phyloP scores from a whole-genome alignment of 2,113 vertebrate genomes.

The Gymnobelideus leadbeateri region DNA sequence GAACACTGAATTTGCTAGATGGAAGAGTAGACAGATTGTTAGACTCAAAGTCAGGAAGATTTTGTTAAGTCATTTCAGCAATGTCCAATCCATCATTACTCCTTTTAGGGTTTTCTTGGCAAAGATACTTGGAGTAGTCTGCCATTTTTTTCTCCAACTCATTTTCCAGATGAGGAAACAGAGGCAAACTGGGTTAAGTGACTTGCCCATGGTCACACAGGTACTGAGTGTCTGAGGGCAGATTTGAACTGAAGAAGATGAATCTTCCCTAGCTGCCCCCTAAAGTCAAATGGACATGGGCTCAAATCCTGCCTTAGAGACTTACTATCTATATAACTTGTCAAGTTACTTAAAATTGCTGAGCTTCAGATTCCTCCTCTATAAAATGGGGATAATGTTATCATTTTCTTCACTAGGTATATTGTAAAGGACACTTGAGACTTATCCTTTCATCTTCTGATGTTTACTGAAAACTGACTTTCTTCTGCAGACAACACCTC shows the following conservation, averaged over 20 bases:
- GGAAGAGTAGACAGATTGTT: not conserved
- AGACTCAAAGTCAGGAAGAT: not conserved
- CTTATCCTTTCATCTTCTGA: not conserved
- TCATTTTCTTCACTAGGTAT: not conserved
- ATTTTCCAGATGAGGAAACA: not conserved
- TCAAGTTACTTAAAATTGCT: not conserved
- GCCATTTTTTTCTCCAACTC: not conserved
- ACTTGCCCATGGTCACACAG: not conserved
- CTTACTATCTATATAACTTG: not conserved
- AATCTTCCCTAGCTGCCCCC: not conserved
- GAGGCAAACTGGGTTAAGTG: not conserved
- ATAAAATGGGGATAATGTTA: not conserved
- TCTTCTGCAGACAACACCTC: not conserved
- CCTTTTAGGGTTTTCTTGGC: not conserved
- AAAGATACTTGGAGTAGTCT: not conserved
- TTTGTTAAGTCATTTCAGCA: not conserved
- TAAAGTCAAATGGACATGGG: not conserved
- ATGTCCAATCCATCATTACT: not conserved
- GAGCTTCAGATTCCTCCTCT: not conserved
- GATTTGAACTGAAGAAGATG: not conserved
- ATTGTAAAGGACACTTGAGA: not conserved
- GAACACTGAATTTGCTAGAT: not conserved
- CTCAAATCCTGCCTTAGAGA: not conserved
- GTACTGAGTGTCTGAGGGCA: not conserved
- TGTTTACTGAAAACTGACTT: not conserved